A percentile compares a stretch with the other conserved stretches of the same genome.
Conservation (phyloP, 2,113 vertebrate species). For the Thamnophis sirtalis region DNA sequence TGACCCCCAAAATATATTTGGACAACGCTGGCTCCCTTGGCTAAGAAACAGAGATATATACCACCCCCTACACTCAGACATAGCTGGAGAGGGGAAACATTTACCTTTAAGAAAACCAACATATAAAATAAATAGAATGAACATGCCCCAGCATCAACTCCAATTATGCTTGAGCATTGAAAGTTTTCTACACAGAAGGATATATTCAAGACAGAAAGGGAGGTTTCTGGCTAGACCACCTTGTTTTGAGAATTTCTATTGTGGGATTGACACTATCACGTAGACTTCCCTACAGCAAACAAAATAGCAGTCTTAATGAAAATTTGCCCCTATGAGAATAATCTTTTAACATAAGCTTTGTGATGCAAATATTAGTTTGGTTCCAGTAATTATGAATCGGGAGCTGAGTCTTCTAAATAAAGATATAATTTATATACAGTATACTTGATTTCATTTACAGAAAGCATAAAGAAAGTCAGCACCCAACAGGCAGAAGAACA, state of each 20-base stretch:
- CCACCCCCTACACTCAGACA: neutral
- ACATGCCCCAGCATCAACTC: neutral
- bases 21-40: neutral
- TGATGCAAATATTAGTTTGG: constrained; percentile 10
- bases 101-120: neutral
- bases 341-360: neutral
- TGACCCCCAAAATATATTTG: neutral
- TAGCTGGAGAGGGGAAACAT: neutral
- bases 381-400: constrained; percentile 21
- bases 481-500: neutral
- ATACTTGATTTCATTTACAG: neutral
- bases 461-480: constrained; percentile 24
- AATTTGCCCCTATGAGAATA: neutral
- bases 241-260: neutral
- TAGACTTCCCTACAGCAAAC: neutral
- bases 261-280: neutral
- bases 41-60: neutral
- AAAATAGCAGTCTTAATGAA: neutral
- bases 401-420: constrained; percentile 15
- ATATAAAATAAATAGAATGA: neutral
- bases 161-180: neutral
- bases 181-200: too few relatives aligned
- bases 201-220: neutral
- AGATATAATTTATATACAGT: neutral
- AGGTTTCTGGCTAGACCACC: too few relatives aligned